phyloP scores from a whole-genome alignment of 2,797 vertebrate species.

The Falco biarmicus region DNA sequence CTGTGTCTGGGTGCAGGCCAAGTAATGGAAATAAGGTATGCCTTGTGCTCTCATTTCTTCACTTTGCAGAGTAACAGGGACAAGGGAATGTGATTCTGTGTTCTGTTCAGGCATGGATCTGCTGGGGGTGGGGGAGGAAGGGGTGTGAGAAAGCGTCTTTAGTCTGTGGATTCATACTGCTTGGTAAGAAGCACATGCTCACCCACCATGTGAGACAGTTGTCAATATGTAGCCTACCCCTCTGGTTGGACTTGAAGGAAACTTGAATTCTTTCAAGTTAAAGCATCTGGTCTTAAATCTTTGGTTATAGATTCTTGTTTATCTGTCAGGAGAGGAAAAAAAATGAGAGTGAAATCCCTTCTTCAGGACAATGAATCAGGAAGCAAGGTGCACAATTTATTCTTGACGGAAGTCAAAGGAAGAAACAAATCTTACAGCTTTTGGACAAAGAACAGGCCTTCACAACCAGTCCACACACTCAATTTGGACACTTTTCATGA shows the following conservation, averaged over 20 bases:
- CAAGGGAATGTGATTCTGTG: not conserved
- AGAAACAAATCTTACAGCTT: not conserved
- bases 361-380: not conserved
- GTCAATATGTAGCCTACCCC: not conserved
- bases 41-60: not conserved
- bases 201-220: not conserved
- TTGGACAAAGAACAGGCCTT: not conserved
- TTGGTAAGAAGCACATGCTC: not conserved
- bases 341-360: not conserved
- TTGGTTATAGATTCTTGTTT: not conserved
- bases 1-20: not conserved
- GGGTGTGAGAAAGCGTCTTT: not conserved
- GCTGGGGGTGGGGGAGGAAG: accelerated
- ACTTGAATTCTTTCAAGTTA: not conserved
- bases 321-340: not conserved
- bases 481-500: not conserved
- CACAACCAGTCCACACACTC: not conserved
- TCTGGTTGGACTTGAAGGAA: not conserved
- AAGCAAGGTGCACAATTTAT: not conserved
- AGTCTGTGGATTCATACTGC: not conserved
- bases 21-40: not conserved
- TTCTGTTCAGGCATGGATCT: not conserved
- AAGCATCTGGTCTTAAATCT: not conserved
- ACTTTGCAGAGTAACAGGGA: not conserved
- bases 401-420: not conserved